These are phyloP conservation scores for Atta cephalotes DNA, from an alignment of 1,140 invertebrate species.

Conservation along the genomic window DNA sequence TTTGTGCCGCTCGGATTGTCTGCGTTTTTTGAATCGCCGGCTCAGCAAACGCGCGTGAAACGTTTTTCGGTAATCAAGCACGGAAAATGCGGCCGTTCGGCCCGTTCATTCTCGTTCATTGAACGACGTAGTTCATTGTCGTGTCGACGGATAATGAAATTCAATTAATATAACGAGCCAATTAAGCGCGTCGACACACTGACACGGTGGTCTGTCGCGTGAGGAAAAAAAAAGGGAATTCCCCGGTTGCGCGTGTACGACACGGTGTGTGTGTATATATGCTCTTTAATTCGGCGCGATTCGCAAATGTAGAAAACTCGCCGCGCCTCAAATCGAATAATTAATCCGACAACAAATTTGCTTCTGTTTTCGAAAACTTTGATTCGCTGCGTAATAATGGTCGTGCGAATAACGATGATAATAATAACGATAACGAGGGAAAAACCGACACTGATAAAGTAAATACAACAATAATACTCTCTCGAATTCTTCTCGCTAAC, in stretches of 20 bases:
- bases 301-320: slow-evolving; percentile 60
- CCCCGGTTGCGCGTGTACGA: slow-evolving; percentile 22
- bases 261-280: neutral
- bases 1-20: slow-evolving; percentile 71
- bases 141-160: slow-evolving; percentile 74
- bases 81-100: slow-evolving; percentile 61
- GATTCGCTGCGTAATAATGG: slow-evolving; percentile 44
- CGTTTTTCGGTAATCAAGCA: slow-evolving; percentile 70
- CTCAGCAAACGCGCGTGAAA: slow-evolving; percentile 55
- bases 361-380: slow-evolving; percentile 55
- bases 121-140: slow-evolving; percentile 67
- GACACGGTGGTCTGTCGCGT: slow-evolving; percentile 69
- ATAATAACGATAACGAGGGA: slow-evolving; percentile 60
- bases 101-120: slow-evolving; percentile 71
- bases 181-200: slow-evolving; percentile 77
- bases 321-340: slow-evolving; percentile 64
- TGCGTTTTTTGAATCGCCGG: slow-evolving; percentile 69
- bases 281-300: slow-evolving; percentile 58
- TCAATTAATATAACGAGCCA: slow-evolving; percentile 84
- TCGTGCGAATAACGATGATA: slow-evolving; percentile 56
- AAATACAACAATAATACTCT: slow-evolving; percentile 8
- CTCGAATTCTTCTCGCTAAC: slow-evolving; percentile 15
- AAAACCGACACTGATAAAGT: slow-evolving; percentile 32
- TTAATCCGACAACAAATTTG: slow-evolving; percentile 61
- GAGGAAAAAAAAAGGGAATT: slow-evolving; percentile 58